Evolutionary conservation across 2,888 invertebrate species (phyloP), one percentile per base, ranked within the genome.

Genomic region (Apotomis turbidana): DNA sequence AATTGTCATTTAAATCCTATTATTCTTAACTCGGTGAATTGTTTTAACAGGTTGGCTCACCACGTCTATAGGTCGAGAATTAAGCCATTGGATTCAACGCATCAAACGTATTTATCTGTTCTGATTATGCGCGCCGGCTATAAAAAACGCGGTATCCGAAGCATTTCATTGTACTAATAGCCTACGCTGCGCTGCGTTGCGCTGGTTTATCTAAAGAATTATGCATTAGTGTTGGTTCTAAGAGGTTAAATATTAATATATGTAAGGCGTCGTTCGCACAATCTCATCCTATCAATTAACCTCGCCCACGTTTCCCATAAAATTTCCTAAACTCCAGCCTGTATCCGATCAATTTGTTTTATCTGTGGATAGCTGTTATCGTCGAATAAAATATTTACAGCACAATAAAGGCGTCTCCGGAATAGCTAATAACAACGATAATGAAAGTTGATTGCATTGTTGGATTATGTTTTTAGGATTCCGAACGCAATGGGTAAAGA

Each of bases 321-420:
- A 88, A 85, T 84, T 83, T 85, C 85, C 83, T 82, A 85, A 87
- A 85, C 80, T 81, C 79, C 80, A 80, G 81, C 78, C 80, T 85
- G 83, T 84, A 82, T 81, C 80, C 88, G 89, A 91, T 92, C 92
- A 92, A 91, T 91, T 92, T 89, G 88, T 82, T 89, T 91, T 93
- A 93, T 93, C 93, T 89, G 73, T 78, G 81, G 80, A 82, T 81
- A 81, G 83, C 82, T 86, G 85, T 90, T 93, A 91, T 92, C 91
- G 81, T 78, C 79, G 82, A 84, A 89, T 92, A 89, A 90, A 93
- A 90, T 92, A 92, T 93, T 92, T 90, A 93, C 90, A 89, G 87
- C 90, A 89, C 87, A 88, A 91, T 92, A 92, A 85, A 92, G 83
- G 85, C 87, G 85, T 87, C 85, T 82, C 84, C 81, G 84, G 88